Evolutionary conservation across 2,797 vertebrate genomes (phyloP).

Genomic region (Poecilia picta): DNA sequence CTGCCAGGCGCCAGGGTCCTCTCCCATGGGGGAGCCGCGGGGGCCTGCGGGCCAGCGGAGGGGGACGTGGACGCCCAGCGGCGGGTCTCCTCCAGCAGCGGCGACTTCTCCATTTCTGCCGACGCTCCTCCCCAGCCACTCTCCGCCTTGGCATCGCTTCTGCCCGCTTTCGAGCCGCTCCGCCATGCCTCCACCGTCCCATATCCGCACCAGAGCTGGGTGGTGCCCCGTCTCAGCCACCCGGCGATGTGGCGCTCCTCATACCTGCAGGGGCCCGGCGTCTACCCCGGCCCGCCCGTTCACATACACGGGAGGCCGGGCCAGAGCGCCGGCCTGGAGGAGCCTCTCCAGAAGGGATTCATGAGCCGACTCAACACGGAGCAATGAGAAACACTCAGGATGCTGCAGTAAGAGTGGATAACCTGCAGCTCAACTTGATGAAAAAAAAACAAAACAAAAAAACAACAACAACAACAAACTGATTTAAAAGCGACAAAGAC

Average conservation of each 20-base stretch:
- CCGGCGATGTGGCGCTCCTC: constrained; percentile 49
- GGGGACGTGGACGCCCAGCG: constrained; percentile 36
- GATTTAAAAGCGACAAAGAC: neutral
- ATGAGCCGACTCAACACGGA: constrained; percentile 42
- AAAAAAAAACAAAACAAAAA: neutral
- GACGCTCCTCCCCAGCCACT: neutral
- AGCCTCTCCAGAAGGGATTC: constrained; percentile 30
- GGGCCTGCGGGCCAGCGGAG: constrained; percentile 8
- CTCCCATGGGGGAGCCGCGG: constrained; percentile 7
- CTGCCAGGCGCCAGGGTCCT: constrained; percentile 8
- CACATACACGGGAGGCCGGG: constrained; percentile 41
- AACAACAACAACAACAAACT: neutral
- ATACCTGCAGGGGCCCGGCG: constrained; percentile 31
- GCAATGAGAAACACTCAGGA: constrained; percentile 21
- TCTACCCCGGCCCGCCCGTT: constrained; percentile 58
- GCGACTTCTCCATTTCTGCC: constrained; percentile 27
- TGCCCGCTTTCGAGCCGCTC: constrained; percentile 9
- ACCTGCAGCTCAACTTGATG: neutral
- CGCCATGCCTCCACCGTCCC: constrained; percentile 20
- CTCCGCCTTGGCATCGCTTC: constrained; percentile 7
- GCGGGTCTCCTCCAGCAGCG: constrained; percentile 62
- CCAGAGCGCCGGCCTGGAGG: constrained; percentile 25
- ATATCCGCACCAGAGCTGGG: constrained; percentile 42
- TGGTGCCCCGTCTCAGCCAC: constrained; percentile 53
- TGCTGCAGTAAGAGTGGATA: neutral